A percentile compares a stretch with the other conserved stretches of the same genome.
Evolutionary conservation across 2,113 vertebrate genomes (phyloP).

Genomic region (Chaetops frenatus): DNA sequence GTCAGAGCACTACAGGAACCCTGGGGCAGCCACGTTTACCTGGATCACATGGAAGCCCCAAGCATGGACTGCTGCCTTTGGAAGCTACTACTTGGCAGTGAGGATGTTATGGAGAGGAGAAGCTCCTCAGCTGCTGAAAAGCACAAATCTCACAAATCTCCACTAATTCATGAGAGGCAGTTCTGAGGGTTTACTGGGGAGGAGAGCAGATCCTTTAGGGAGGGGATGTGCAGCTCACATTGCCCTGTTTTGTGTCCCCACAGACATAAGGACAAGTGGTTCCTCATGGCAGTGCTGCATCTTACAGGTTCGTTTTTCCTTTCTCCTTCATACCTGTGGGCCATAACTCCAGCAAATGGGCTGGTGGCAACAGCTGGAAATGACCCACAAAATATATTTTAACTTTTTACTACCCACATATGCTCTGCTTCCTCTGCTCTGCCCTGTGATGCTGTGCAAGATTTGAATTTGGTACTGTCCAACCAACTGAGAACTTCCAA

Average conservation of each 20-base stretch:
- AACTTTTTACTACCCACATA: neutral
- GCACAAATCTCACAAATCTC: neutral
- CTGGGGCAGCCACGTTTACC: neutral
- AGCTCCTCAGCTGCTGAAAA: neutral
- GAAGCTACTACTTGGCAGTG: neutral
- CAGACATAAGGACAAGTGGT: neutral
- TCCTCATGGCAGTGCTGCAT: neutral
- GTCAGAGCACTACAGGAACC: accelerated
- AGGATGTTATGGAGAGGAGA: neutral
- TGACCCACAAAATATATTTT: neutral
- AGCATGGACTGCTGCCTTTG: accelerated
- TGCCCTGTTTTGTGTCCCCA: neutral
- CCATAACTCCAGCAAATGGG: neutral
- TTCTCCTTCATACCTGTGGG: neutral
- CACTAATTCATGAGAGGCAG: neutral
- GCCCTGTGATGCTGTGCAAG: neutral
- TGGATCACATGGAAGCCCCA: accelerated
- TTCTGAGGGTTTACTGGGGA: neutral
- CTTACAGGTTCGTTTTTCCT: neutral
- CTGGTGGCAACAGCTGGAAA: neutral
- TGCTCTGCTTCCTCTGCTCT: neutral
- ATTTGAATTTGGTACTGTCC: neutral
- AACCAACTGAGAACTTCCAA: neutral
- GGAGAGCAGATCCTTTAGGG: neutral
- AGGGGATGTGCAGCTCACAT: neutral